Evolutionary conservation across 2,113 vertebrate genomes (phyloP).

Genomic region (Sigmodon hispidus): DNA sequence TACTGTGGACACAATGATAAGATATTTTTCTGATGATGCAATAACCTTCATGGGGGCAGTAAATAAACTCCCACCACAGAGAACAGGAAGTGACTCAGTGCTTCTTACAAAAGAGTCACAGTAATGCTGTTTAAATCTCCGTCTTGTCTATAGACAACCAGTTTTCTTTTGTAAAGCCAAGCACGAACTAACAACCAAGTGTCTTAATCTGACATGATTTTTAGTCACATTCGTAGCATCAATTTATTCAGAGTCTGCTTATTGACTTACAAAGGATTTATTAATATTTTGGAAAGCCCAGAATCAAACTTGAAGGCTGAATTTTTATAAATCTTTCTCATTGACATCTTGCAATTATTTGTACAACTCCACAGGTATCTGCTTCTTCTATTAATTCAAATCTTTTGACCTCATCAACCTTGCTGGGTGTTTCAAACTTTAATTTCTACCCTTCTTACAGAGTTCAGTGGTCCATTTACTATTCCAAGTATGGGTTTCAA

Average conservation of each 20-base stretch:
- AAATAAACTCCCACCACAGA: constrained; percentile 52
- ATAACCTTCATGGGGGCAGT: neutral
- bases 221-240: neutral
- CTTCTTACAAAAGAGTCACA: constrained; percentile 6
- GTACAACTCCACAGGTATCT: neutral
- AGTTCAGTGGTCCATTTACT: neutral
- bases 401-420: neutral
- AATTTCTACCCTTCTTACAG: neutral
- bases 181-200: neutral
- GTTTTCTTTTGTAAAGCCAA: constrained; percentile 20
- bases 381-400: constrained; percentile 20
- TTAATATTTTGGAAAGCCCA: neutral
- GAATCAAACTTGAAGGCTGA: constrained; percentile 2
- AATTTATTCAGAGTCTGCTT: neutral
- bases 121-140: neutral
- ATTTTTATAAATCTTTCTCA: constrained; percentile 2
- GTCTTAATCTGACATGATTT: constrained; percentile 11
- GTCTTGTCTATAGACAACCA: neutral
- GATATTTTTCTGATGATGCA: constrained; percentile 65
- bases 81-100: neutral
- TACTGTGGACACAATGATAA: neutral
- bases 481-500: neutral
- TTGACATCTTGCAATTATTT: neutral
- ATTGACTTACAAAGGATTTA: neutral
- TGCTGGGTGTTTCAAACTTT: neutral